phyloP scores from a whole-genome alignment of 2,888 invertebrate species.

The Ochropleura plecta region DNA sequence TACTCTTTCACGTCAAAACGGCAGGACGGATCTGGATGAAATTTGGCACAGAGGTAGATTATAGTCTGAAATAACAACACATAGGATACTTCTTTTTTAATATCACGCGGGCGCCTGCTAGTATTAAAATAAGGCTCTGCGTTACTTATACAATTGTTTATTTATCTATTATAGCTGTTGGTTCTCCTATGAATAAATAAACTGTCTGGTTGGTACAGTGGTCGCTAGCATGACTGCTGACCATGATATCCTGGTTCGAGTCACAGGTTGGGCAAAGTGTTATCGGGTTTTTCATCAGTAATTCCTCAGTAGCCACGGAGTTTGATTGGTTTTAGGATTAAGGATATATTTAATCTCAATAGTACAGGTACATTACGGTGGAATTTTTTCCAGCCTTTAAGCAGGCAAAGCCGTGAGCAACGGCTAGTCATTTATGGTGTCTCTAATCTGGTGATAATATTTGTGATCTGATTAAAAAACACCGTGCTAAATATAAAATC shows the following conservation, averaged over 20 bases:
- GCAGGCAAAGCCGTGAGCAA: background rate
- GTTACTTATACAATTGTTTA: no score
- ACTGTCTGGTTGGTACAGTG: background rate
- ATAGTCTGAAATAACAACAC: no score
- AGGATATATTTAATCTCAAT: background rate
- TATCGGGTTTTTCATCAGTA: background rate
- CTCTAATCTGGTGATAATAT: background rate
- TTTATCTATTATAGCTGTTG: no score
- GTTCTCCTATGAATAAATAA: background rate
- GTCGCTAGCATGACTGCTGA: background rate
- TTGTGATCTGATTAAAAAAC: constrained; percentile 5
- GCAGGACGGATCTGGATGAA: no score
- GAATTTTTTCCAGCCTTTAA: background rate
- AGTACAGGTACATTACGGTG: background rate
- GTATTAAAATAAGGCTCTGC: no score
- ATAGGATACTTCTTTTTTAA: no score
- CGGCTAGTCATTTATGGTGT: background rate
- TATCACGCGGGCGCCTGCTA: no score
- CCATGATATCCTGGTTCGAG: background rate
- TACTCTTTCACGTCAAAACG: no score
- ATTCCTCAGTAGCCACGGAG: background rate
- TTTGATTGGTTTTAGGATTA: background rate
- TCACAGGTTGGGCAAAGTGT: background rate
- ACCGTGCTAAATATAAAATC: constrained; percentile 42
- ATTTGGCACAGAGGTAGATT: no score